These are phyloP conservation scores for Nineta flava DNA, from an alignment of 2,888 invertebrate species.

Conservation along the genomic window DNA sequence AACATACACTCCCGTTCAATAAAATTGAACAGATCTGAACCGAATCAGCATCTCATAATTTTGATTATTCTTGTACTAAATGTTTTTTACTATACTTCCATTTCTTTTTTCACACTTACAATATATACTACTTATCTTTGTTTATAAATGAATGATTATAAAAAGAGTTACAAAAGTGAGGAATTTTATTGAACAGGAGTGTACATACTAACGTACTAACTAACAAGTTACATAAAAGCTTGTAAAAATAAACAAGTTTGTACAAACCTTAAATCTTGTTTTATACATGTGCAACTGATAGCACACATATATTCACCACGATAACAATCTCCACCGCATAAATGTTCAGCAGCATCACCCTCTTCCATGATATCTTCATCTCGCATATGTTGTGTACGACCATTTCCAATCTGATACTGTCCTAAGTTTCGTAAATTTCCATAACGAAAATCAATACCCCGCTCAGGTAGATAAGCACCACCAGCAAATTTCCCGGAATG, in stretches of 20 bases:
- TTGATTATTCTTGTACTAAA: too few relatives aligned
- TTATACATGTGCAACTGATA: conserved; percentile 50
- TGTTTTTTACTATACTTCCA: too few relatives aligned
- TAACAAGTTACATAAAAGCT: background rate
- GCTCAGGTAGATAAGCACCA: conserved; percentile 19
- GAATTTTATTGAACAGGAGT: too few relatives aligned
- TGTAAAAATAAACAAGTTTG: background rate
- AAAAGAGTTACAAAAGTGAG: too few relatives aligned
- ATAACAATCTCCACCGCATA: conserved; percentile 27
- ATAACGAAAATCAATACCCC: conserved; percentile 13
- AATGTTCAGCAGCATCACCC: conserved; percentile 20
- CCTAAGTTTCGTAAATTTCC: background rate
- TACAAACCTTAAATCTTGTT: conserved; percentile 20
- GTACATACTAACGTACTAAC: too few relatives aligned
- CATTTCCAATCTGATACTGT: conserved; percentile 13
- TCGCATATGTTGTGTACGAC: conserved; percentile 21
- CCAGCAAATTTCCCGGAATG: conserved; percentile 15
- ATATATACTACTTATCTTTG: too few relatives aligned
- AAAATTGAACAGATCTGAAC: too few relatives aligned
- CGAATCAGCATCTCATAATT: too few relatives aligned
- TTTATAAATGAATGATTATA: too few relatives aligned
- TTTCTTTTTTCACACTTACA: too few relatives aligned
- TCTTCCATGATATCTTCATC: conserved; percentile 21
- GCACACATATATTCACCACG: conserved; percentile 37
- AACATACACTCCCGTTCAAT: too few relatives aligned